Percentiles rank a stretch among this genome's conserved stretches.
phyloP scores from a whole-genome alignment of 2,113 vertebrate species.

The Tachysurus fulvidraco region DNA sequence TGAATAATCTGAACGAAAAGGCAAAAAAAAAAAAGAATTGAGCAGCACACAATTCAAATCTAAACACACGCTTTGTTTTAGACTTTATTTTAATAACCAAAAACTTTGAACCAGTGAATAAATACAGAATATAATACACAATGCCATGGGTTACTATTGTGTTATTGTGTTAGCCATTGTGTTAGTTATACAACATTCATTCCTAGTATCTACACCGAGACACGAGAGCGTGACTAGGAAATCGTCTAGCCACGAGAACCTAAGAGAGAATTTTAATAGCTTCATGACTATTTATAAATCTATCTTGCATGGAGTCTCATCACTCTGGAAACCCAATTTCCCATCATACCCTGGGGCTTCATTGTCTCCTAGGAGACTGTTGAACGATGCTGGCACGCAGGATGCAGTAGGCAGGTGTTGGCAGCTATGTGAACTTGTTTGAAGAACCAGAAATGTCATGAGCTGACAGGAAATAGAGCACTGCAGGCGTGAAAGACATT shows the following conservation, averaged over 20 bases:
- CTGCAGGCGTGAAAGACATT: no score
- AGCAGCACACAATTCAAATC: background rate
- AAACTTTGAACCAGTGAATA: no score
- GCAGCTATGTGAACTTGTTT: background rate
- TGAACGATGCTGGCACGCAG: background rate
- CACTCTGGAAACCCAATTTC: slow-evolving; percentile 17
- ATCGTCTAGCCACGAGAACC: background rate
- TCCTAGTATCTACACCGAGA: background rate
- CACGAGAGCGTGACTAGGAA: background rate
- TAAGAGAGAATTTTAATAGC: background rate
- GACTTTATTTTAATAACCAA: no score
- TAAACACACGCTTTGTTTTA: background rate
- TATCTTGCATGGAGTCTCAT: background rate
- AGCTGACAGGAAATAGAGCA: background rate
- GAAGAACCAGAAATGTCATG: background rate
- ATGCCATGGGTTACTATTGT: background rate
- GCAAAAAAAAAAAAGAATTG: background rate
- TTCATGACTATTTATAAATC: slow-evolving; percentile 5
- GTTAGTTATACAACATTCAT: background rate
- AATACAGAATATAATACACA: background rate
- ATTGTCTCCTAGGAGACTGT: slow-evolving; percentile 11
- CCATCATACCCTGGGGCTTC: slow-evolving; percentile 14
- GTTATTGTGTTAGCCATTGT: no score
- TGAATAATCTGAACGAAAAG: background rate
- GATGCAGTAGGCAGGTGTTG: slow-evolving; percentile 12